Base-by-base conservation (phyloP, 2,888 invertebrate species). In the Ariolimax columbianus region DNA sequence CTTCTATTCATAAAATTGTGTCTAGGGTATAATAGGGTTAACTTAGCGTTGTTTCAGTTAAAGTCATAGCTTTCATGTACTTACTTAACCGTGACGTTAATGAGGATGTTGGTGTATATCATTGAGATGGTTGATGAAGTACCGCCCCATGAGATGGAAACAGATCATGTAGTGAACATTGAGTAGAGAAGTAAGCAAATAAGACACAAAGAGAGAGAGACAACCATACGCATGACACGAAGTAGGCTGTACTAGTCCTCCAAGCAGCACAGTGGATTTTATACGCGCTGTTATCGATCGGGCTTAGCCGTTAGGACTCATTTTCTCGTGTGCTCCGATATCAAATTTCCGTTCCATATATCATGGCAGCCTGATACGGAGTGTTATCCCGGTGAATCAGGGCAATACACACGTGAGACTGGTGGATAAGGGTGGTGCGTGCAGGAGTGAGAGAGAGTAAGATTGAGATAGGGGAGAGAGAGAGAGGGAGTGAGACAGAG, bases 291-390 rank as follows among this genome's bases (percentile, higher is more conserved):
- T 59, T 77, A 77, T 77, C 77, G 77, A 77, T 77, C 23, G 55
- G 55, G 6, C 55, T 55, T 6, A 55, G 14, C 7, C 17, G 19
- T 17, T 19, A 55, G 55, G 55, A 19, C 55, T 3, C 55, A 55
- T 77, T 77, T 77, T 59, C 59, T 77, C 19, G 30, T 59, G 77
- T 77, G 77, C 36, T 59, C 4, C 23, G 59, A 59, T 77, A 77
- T 77, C 77, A 77, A 23, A 59, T 77, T 77, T 77, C 77, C 36
- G 55, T 77, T 38, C 77, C 77, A 77, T 77, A 77, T 77, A 77
- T 77, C 77, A 77, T 23, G 1, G 59, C 47, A 26, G 55, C 77
- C 55, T 59, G 77, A n/a, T 77, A 77, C 36, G 36, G 55, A 59
- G 77, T 77, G 77, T 77, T 77, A 77, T 59, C 55, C 9, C 23